A percentile compares a stretch with the other conserved stretches of the same genome.
phyloP scores from a whole-genome alignment of 2,113 vertebrate genomes.

The Phalacrocorax pelagicus region DNA sequence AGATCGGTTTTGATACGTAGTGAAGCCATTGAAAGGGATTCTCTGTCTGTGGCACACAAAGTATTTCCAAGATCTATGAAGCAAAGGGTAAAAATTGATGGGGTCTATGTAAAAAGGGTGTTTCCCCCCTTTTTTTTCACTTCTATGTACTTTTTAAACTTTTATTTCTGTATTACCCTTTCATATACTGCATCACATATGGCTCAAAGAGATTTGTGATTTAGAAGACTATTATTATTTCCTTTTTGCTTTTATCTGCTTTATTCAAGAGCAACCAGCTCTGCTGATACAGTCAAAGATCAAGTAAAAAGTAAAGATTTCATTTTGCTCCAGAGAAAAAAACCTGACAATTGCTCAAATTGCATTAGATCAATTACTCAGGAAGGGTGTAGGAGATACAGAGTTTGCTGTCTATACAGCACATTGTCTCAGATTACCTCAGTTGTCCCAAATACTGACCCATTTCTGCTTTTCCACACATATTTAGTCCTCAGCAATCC shows the following conservation, averaged over 20 bases:
- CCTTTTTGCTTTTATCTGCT: neutral
- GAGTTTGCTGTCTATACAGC: neutral
- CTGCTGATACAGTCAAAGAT: neutral
- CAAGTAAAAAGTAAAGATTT: neutral
- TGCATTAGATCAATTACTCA: neutral
- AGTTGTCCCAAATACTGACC: constrained; percentile 51
- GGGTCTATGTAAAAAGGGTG: neutral
- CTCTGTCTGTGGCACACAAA: neutral
- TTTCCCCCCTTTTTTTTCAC: neutral
- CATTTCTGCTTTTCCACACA: constrained; percentile 28
- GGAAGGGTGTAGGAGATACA: neutral
- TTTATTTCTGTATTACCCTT: neutral
- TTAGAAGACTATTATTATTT: neutral
- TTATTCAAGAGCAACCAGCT: neutral
- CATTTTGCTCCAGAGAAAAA: neutral
- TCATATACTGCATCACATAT: neutral
- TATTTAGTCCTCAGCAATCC: neutral
- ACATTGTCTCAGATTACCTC: constrained; percentile 3
- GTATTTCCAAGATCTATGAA: neutral
- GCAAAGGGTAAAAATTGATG: neutral
- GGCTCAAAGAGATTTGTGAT: neutral
- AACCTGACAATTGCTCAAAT: neutral
- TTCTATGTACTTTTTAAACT: neutral
- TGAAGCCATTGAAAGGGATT: neutral
- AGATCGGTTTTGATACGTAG: neutral